Conservation (phyloP, 2,797 vertebrate genomes). For the Ispidina lecontei region DNA sequence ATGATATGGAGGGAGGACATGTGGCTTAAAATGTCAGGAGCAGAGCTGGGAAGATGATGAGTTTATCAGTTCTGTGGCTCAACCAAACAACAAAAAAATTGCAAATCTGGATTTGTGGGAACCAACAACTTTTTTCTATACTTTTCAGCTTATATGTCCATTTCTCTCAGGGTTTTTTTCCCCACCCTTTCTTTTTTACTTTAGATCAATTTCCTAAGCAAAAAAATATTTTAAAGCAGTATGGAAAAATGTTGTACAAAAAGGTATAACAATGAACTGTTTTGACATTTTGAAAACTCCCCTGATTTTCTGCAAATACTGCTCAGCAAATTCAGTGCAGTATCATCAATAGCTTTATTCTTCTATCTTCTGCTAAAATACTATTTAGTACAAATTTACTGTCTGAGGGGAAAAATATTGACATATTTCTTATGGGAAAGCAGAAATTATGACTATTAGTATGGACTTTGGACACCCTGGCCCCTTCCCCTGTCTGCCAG, state of each 20-base stretch:
- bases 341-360: constrained; percentile 22
- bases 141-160: background rate
- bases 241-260: background rate
- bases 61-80: background rate
- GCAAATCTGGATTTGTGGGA: background rate
- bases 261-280: constrained; percentile 19
- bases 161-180: background rate
- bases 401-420: background rate
- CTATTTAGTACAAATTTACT: constrained; percentile 9
- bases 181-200: background rate
- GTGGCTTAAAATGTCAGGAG: background rate
- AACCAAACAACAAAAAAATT: background rate
- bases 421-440: background rate
- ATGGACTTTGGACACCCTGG: background rate
- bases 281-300: constrained; percentile 32
- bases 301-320: constrained; percentile 23
- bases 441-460: background rate
- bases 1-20: background rate
- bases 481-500: background rate
- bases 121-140: background rate
- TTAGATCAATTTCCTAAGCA: background rate
- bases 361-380: constrained; percentile 16
- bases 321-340: constrained; percentile 1
- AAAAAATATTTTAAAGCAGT: background rate
- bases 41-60: background rate